A percentile compares a stretch with the other conserved stretches of the same genome.
Conservation (phyloP, 1,140 invertebrate genomes). For the Chelonus insularis region DNA sequence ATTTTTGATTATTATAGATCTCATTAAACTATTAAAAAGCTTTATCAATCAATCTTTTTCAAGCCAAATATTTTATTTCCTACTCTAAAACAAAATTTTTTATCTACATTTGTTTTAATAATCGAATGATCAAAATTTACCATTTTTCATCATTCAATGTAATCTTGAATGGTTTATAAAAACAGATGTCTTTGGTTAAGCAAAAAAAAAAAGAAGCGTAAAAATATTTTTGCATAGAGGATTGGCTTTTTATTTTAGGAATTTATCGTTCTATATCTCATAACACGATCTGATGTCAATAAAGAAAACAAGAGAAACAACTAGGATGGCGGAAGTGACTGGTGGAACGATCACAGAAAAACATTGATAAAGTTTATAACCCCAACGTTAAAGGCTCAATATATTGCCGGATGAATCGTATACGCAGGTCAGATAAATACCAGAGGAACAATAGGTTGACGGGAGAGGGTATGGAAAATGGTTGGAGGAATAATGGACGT, state of each 20-base stretch:
- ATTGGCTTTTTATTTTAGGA: background rate
- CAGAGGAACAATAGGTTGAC: conserved; percentile 10
- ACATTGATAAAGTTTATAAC: conserved; percentile 16
- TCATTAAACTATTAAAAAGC: too few relatives aligned
- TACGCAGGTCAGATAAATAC: conserved; percentile 13
- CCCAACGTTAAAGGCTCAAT: conserved; percentile 6
- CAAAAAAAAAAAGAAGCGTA: too few relatives aligned
- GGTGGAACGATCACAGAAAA: background rate
- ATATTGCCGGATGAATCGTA: conserved; percentile 6
- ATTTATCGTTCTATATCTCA: background rate
- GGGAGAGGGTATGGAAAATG: conserved; percentile 1
- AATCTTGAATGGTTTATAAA: too few relatives aligned
- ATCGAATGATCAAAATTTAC: too few relatives aligned
- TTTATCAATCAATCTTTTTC: too few relatives aligned
- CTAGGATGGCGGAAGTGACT: background rate
- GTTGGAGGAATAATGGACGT: conserved; percentile 13
- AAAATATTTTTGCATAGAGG: too few relatives aligned
- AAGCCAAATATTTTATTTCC: too few relatives aligned
- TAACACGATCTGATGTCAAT: background rate
- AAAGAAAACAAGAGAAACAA: background rate
- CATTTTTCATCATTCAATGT: too few relatives aligned
- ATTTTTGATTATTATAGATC: too few relatives aligned
- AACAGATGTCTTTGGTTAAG: too few relatives aligned
- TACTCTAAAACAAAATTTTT: too few relatives aligned
- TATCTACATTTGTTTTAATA: too few relatives aligned